Evolutionary conservation across 2,113 vertebrate genomes (phyloP).

Genomic region (Xiphophorus hellerii): DNA sequence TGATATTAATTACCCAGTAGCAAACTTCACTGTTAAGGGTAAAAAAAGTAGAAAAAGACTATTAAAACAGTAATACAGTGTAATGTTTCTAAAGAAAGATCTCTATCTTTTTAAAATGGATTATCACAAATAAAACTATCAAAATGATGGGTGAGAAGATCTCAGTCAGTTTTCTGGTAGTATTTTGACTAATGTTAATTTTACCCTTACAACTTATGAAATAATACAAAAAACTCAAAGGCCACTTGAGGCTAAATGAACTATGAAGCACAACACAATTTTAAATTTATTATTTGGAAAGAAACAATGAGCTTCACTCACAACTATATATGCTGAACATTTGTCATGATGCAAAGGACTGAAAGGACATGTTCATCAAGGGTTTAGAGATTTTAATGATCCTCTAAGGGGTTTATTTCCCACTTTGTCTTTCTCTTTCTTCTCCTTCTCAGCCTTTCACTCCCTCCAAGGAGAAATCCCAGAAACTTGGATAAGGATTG

Average conservation of each 20-base stretch:
- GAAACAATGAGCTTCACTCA: constrained; percentile 31
- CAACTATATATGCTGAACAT: constrained; percentile 60
- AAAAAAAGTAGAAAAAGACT: no score
- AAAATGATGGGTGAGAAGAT: constrained; percentile 29
- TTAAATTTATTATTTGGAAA: constrained; percentile 42
- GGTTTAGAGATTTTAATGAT: constrained; percentile 67
- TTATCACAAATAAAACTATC: constrained; percentile 11
- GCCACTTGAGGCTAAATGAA: constrained; percentile 18
- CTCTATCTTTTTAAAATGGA: not conserved
- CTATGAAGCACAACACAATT: constrained; percentile 26
- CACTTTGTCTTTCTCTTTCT: constrained; percentile 21
- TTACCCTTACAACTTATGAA: constrained; percentile 37
- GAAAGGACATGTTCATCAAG: constrained; percentile 49
- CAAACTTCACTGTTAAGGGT: no score
- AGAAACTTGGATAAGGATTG: constrained; percentile 54
- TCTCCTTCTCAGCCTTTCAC: constrained; percentile 27
- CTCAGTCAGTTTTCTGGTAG: constrained; percentile 19
- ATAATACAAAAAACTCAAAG: constrained; percentile 20
- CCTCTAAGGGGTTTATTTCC: constrained; percentile 61
- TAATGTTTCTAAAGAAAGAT: not conserved
- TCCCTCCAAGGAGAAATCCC: constrained; percentile 40
- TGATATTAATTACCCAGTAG: no score
- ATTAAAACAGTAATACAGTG: not conserved
- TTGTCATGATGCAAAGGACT: constrained; percentile 61
- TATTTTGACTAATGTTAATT: constrained; percentile 36